Evolutionary conservation across 2,888 invertebrate species (phyloP), one percentile per base, ranked within the genome.

Genomic region (Cryptops parisi): DNA sequence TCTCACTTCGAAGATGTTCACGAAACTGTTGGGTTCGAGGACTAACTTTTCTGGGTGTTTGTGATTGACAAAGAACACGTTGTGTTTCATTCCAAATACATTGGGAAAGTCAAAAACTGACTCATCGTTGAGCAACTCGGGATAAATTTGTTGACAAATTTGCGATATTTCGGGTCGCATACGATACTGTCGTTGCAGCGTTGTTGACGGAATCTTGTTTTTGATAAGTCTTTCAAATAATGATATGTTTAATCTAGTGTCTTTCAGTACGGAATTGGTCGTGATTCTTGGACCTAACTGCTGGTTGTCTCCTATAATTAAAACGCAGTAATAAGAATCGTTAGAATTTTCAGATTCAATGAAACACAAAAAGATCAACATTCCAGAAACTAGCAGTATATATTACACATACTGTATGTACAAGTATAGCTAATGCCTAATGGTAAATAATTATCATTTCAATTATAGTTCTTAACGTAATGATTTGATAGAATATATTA

Each of bases 161-260:
- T 64, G 70, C 61, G 78, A 74, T 57, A 82, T 78, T 61, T 76
- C 75, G 0, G 79, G 77, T 19, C 83, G 71, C 87, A 87, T 87
- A 46, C 88, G 72, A 60, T 85, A 80, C 63, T 90, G 90, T 0
- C 74, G 74, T 17, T 74, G 70, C 1, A 87, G 65, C 19, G 51
- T 43, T 1, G 75, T 70, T 9, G 75, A 78, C 53, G 78, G 76
- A 2, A 81, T 63, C 0, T 78, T 74, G 60, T 82, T 81, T 1
- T 74, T 73, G 1, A 88, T 74, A 76, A 88, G 78, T 6, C 88
- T 74, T 63, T 89, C 88, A 69, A 89, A 89, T 5, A 89, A 72
- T 0, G 88, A 88, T 47, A 86, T 72, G 55, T 85, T 82, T 54
- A 87, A 66, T 40, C 81, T 76, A 64, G n/a, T n/a, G n/a, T n/a